Conservation (phyloP, 2,797 vertebrate species). For the Rhinophrynus dorsalis region DNA sequence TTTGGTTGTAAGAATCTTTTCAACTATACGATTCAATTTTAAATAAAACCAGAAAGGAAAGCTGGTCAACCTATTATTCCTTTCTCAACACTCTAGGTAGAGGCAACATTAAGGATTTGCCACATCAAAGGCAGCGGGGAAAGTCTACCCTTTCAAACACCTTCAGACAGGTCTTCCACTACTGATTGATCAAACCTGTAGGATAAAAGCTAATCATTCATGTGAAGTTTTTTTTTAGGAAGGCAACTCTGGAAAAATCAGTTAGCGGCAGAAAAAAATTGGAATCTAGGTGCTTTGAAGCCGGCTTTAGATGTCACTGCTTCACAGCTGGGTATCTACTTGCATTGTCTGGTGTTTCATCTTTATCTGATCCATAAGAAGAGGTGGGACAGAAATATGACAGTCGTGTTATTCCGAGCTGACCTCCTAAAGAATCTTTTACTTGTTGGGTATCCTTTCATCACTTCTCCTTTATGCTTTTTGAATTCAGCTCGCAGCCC, state of each 20-base stretch:
- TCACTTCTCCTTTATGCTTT: constrained; percentile 18
- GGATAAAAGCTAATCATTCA: constrained; percentile 27
- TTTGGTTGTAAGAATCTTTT: neutral
- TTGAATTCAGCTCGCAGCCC: constrained; percentile 1
- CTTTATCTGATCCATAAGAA: constrained; percentile 27
- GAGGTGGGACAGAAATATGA: constrained; percentile 24
- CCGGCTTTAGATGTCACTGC: constrained; percentile 39
- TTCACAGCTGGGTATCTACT: constrained; percentile 34
- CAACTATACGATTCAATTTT: neutral
- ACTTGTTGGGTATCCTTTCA: constrained; percentile 18
- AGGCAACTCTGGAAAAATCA: constrained; percentile 23
- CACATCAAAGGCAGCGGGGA: constrained; percentile 2
- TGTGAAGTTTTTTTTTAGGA: constrained; percentile 18
- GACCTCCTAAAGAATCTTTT: constrained; percentile 32
- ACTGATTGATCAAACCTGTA: constrained; percentile 31
- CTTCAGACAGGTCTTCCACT: constrained; percentile 20
- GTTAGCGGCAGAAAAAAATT: constrained; percentile 2
- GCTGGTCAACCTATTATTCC: neutral
- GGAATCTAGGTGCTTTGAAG: constrained; percentile 28
- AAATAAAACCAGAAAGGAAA: neutral
- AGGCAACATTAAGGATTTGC: constrained; percentile 6
- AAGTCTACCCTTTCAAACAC: neutral
- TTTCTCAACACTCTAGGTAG: constrained; percentile 1
- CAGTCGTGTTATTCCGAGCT: constrained; percentile 3
- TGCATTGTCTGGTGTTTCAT: constrained; percentile 37